phyloP scores from a whole-genome alignment of 1,140 invertebrate species.

The Ips typographus region DNA sequence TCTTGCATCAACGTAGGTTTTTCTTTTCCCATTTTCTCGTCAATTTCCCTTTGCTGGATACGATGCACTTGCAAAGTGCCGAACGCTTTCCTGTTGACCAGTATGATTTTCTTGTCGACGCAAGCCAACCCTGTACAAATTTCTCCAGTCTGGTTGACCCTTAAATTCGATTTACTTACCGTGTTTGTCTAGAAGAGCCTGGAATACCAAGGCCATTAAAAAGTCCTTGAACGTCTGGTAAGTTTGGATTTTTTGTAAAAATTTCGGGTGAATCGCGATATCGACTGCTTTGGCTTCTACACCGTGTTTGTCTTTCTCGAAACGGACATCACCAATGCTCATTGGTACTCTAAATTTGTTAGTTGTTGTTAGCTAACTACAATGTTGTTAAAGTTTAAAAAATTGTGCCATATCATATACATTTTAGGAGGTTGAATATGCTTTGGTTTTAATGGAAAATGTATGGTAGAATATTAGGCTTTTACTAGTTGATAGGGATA shows the following conservation, averaged over 20 bases:
- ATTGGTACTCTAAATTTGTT: slow-evolving; percentile 68
- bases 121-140: slow-evolving; percentile 55
- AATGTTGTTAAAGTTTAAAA: no score
- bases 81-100: slow-evolving; percentile 65
- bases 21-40: slow-evolving; percentile 52
- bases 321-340: slow-evolving; percentile 80
- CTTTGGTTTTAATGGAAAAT: no score
- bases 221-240: slow-evolving; percentile 73
- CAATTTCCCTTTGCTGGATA: slow-evolving; percentile 66
- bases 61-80: slow-evolving; percentile 72
- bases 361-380: neutral
- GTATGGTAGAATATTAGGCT: no score
- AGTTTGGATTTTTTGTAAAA: slow-evolving; percentile 68
- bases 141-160: neutral
- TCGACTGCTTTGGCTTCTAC: slow-evolving; percentile 71
- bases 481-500: no score
- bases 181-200: slow-evolving; percentile 75
- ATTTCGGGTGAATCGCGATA: slow-evolving; percentile 73
- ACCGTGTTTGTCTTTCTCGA: slow-evolving; percentile 76
- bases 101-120: slow-evolving; percentile 60
- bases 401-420: no score
- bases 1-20: slow-evolving; percentile 45
- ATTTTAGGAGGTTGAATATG: no score
- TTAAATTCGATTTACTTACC: slow-evolving; percentile 36
- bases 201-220: slow-evolving; percentile 72